These are phyloP conservation scores for Polypterus senegalus DNA, from an alignment of 2,113 vertebrate genomes.

Conservation along the genomic window DNA sequence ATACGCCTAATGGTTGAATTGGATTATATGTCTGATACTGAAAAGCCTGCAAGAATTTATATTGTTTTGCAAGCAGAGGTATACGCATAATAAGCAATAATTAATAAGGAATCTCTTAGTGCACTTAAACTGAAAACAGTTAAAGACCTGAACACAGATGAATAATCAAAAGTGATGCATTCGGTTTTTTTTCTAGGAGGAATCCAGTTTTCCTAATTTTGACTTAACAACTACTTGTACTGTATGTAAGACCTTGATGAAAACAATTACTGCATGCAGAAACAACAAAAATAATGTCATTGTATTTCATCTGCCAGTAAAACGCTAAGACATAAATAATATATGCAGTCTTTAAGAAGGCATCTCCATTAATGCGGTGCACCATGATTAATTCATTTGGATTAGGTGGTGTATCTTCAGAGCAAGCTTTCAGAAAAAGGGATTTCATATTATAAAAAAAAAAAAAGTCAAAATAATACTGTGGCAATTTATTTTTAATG, in stretches of 20 bases:
- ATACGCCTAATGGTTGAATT: no score
- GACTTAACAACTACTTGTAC: no score
- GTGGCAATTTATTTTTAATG: constrained; percentile 28
- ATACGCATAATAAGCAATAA: no score
- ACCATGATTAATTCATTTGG: constrained; percentile 36
- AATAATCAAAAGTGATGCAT: no score
- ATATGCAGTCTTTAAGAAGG: constrained; percentile 34
- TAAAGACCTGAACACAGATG: no score
- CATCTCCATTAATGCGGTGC: constrained; percentile 29
- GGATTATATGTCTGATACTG: no score
- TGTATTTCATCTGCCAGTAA: constrained; percentile 29
- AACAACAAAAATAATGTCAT: constrained; percentile 17
- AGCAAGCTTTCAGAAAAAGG: constrained; percentile 10
- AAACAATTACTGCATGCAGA: constrained; percentile 15
- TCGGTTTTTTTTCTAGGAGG: no score
- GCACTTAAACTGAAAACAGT: no score
- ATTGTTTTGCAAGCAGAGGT: no score
- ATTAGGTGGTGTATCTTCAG: constrained; percentile 18
- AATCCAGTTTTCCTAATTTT: no score
- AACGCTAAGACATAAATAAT: constrained; percentile 33
- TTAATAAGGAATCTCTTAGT: no score
- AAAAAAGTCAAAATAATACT: constrained; percentile 24
- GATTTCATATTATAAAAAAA: constrained; percentile 21
- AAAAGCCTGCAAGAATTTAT: no score
- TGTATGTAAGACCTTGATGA: constrained; percentile 10